Percentiles rank a stretch among this genome's conserved stretches.
Evolutionary conservation across 1,140 invertebrate species (phyloP).

Genomic region (Zelostemma sp.): DNA sequence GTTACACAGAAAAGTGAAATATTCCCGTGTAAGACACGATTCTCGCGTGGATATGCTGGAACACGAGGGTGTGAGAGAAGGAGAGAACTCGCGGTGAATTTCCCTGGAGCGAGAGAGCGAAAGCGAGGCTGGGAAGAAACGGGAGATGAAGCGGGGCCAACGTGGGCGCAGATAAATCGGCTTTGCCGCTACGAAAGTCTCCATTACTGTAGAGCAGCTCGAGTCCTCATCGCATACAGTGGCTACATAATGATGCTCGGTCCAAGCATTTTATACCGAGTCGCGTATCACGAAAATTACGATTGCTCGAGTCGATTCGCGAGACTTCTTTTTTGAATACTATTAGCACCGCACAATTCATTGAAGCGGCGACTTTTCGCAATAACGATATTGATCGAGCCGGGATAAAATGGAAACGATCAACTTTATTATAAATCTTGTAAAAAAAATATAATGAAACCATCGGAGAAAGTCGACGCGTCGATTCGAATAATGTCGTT

Average conservation of each 20-base stretch:
- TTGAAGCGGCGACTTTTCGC: too few species aligned
- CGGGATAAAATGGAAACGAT: too few species aligned
- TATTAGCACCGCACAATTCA: constrained; percentile 35
- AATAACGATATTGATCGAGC: too few species aligned
- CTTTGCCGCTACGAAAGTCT: constrained; percentile 61
- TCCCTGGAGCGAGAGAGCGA: constrained; percentile 6
- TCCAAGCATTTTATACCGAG: constrained; percentile 42
- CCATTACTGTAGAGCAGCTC: constrained; percentile 54
- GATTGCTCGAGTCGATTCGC: constrained; percentile 31
- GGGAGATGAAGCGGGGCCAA: constrained; percentile 28
- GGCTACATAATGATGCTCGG: constrained; percentile 48
- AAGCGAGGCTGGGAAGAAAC: constrained; percentile 13
- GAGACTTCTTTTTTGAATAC: constrained; percentile 27
- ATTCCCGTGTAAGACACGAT: constrained; percentile 58
- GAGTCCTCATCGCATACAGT: constrained; percentile 41
- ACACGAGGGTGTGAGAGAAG: constrained; percentile 16
- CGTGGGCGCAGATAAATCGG: constrained; percentile 65
- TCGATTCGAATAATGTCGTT: too few species aligned
- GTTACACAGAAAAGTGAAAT: constrained; percentile 61
- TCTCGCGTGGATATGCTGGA: constrained; percentile 40
- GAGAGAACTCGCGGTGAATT: constrained; percentile 16
- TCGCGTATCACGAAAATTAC: constrained; percentile 41
- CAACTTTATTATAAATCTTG: too few species aligned
- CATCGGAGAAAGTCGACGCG: too few species aligned
- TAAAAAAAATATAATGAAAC: too few species aligned